Percentiles rank a stretch among this genome's conserved stretches.
Conservation (phyloP, 2,113 vertebrate species). For the Telmatochromis sp. region DNA sequence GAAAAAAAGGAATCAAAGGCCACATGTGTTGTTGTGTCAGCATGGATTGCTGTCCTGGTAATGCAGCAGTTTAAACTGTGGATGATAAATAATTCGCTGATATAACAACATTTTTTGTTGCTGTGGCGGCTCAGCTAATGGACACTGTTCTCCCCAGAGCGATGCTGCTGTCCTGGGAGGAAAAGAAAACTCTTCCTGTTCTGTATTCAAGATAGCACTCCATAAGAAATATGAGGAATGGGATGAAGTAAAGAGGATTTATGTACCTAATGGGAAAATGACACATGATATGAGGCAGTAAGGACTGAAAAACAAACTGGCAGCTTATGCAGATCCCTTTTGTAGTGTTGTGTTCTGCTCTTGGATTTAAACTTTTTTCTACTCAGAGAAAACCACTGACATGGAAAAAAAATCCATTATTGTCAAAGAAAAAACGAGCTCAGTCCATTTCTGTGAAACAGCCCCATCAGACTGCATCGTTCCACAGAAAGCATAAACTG, state of each 20-base stretch:
- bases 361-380: background rate
- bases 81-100: background rate
- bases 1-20: background rate
- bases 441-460: background rate
- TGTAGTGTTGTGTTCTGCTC: background rate
- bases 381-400: background rate
- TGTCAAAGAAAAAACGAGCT: background rate
- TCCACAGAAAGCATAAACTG: constrained; percentile 20
- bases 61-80: background rate
- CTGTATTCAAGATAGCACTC: background rate
- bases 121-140: background rate
- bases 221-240: background rate
- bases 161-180: background rate
- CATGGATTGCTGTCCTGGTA: background rate
- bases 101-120: background rate
- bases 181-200: background rate
- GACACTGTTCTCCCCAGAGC: background rate
- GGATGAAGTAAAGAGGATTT: background rate
- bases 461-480: background rate
- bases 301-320: background rate
- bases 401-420: background rate
- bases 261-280: background rate
- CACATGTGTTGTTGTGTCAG: background rate
- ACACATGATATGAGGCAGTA: background rate
- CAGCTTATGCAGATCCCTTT: background rate